Conservation (phyloP, 1,140 invertebrate genomes). For the Pinna nobilis region DNA sequence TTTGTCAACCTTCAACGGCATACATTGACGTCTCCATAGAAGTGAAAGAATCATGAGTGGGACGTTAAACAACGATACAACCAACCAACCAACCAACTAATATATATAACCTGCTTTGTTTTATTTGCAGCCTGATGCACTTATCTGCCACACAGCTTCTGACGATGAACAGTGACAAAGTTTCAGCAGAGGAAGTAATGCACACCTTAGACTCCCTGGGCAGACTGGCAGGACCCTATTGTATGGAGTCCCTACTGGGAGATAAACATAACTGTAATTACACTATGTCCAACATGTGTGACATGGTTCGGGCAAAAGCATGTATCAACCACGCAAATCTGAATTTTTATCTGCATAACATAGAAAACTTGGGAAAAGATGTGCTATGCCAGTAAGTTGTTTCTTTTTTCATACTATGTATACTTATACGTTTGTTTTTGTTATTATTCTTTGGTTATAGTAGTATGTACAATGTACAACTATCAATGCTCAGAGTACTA, state of each 20-base stretch:
- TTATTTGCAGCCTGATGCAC: no score
- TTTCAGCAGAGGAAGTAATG: neutral
- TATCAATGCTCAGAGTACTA: no score
- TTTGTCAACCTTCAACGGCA: no score
- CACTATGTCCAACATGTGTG: constrained; percentile 7
- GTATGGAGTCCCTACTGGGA: constrained; percentile 1
- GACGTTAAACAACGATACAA: no score
- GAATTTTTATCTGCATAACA: neutral
- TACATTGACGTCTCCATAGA: no score
- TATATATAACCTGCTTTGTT: no score
- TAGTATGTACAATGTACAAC: no score
- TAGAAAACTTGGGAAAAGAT: constrained; percentile 11
- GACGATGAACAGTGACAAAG: constrained; percentile 4
- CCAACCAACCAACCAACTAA: no score
- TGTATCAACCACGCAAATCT: constrained; percentile 1
- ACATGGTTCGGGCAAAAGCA: neutral
- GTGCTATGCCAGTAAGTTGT: neutral
- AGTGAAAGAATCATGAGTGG: no score
- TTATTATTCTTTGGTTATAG: no score
- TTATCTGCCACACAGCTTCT: no score
- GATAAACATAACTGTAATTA: neutral
- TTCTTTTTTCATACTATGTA: neutral
- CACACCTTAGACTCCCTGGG: neutral
- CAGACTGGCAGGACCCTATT: constrained; percentile 2
- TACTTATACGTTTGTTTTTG: no score